Evolutionary conservation across 2,797 vertebrate species (phyloP), one percentile per base, ranked within the genome.

Genomic region (Yasuhikotakia modesta): DNA sequence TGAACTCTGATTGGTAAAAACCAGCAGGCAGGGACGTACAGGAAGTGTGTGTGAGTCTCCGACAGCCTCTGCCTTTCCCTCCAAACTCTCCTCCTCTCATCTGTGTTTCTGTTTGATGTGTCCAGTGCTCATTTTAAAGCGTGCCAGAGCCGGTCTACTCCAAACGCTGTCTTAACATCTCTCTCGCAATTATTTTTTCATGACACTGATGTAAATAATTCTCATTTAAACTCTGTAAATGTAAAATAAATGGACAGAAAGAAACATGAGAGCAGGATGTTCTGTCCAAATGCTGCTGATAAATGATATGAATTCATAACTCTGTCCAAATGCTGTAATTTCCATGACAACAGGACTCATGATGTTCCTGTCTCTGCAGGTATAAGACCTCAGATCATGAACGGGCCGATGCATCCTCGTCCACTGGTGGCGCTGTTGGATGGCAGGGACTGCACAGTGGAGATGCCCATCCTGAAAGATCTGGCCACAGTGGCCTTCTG

Each of bases 401-500:
- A 97, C 21, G 96, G 97, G 87, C 96, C 97, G 55, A 94, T 97
- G 95, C 97, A 99, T 85, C 96, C 97, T 12, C 96, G 97, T 82
- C 97, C 97, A 70, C 88, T 98, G 84, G 96, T 99, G 94, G 97
- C 97, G 0, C 93, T 99, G 90, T 90, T 99, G 83, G 97, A 98
- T 0, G 97, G 97, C 72, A 92, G 97, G 5, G 97, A 98, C 91
- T 99, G 97, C 84, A 98, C 97, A 0, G 96, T 99, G 89, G 96
- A 99, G 92, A 99, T 98, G 97, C 97, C 97, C 82, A 98, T 99
- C 86, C 91, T 99, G 73, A 99, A 99, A 91, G 97, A 99, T 88
- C 84, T 99, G 90, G 97, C 97, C 0, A 99, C 97, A 0, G 96
- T 98, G 19, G 97, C 96, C 17, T 99, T 98, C 92, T 98, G 96